Base-by-base conservation (phyloP, 2,797 vertebrate species). In the Emydoidea blandingii region DNA sequence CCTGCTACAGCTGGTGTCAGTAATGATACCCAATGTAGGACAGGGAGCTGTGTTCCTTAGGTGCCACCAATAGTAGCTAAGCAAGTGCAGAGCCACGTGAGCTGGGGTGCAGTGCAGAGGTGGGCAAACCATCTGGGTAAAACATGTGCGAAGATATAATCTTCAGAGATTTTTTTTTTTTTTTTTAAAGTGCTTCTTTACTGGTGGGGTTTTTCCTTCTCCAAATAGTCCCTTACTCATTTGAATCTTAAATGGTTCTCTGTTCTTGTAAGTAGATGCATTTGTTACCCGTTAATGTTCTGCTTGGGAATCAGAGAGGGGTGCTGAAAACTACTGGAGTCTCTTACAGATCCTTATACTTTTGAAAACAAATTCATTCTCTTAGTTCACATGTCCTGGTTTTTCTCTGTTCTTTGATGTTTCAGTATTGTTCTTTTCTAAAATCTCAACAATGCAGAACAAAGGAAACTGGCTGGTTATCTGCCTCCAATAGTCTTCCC, bases 341-440 rank as follows among this genome's bases (percentile, higher is more conserved):
- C n/a, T 95, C 88, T 93, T 89, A 27, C 27, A 92, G 79, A 6
- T 21, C 84, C 57, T 93, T 78, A 68, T 68, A 81, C 88, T 93
- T 89, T 88, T 96, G 85, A 94, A 97, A 88, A 15, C 91, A 83
- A 57, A 94, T 96, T 94, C 87, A 82, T 83, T 96, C 96, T 97
- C n/a, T 96, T 96, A 94, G 95, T 94, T 94, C 86, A 84, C 86
- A 72, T 12, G 59, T 97, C 81, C 54, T 96, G 94, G 84, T 92
- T 96, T 94, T 94, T 96, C 95, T 96, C 95, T 68, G 62, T 37
- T n/a, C 19, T 96, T 97, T 96, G 95, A 96, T 95, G 93, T 96
- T 56, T 79, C 89, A 19, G 80, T 96, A 85, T 93, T 95, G 94
- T 96, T 97, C 94, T 97, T 90, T 88, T 94, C 82, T 80, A 76